Base-by-base conservation (phyloP, 1,140 invertebrate genomes). In the Teleopsis dalmanni region DNA sequence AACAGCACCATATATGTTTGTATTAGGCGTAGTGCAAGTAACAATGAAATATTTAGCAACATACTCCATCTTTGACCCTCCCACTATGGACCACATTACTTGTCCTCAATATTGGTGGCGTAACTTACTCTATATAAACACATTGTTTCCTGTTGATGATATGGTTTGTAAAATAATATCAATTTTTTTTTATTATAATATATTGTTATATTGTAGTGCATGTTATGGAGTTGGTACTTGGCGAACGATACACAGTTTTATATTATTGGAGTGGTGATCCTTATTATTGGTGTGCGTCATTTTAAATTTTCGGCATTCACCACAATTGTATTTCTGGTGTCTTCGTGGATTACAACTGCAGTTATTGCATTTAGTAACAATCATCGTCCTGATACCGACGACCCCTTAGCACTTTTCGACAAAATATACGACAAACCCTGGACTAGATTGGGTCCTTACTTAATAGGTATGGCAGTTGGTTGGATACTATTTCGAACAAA, bases 181-280 rank as follows among this genome's bases (percentile, higher is more conserved):
- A 26, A 16, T 21, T 3, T 23, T 22, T 18, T 5, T 9, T 37
- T 36, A 25, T 21, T 33, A 3, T 29, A 29, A 10, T 22, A 41
- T 14, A 25, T 3, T 29, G 27, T 40, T 51, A 25, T 48, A 9
- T 46, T 49, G 10, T 70, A 90, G 87, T 90, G 87, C 58, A 89
- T 89, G 86, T 60, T 88, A 21, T 90, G 87, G 87, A 89, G 86
- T 73, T 90, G 87, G 87, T 89, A 90, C 58, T 68, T 90, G n/a
- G 85, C 87, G 0, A 86, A 89, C 54, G 87, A 90, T 58, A 88
- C 86, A 0, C 87, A 90, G 60, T 89, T 89, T 69, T 90, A 88
- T 58, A 77, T 87, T 18, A 76, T 90, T 22, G 86, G 86, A 25
- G 83, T 83, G 1, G 78, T 89, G 7, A 81, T 89, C 10, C 71